These are phyloP conservation scores for Amorpha juglandis DNA, from an alignment of 2,888 invertebrate genomes.

Conservation along the genomic window DNA sequence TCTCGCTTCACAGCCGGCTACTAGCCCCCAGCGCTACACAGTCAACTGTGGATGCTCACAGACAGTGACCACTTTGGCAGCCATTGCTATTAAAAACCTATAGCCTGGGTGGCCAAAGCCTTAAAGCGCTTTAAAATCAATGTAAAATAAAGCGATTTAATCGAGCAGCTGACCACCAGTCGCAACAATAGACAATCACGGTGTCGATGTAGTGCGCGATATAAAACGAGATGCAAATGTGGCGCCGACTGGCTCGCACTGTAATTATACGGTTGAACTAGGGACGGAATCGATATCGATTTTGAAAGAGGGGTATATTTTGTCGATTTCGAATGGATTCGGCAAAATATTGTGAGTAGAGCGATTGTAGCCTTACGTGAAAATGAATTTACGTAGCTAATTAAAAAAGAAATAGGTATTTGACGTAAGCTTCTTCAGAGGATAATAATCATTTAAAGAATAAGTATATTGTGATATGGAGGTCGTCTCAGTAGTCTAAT, in stretches of 20 bases:
- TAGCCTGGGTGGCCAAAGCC: neutral
- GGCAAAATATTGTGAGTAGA: too few species aligned
- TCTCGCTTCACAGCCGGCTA: too few species aligned
- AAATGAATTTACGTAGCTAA: too few species aligned
- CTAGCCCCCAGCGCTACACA: too few species aligned
- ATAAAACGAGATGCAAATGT: conserved; percentile 32
- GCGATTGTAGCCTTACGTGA: too few species aligned
- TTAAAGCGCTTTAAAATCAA: conserved; percentile 19
- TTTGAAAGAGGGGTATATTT: neutral
- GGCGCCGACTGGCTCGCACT: conserved; percentile 35
- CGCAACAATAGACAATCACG: conserved; percentile 68
- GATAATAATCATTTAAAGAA: too few species aligned
- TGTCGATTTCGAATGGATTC: too few species aligned
- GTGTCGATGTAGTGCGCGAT: conserved; percentile 55
- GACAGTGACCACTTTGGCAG: neutral
- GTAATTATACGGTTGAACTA: conserved; percentile 22
- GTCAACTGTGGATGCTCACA: too few species aligned
- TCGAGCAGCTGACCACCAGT: conserved; percentile 59
- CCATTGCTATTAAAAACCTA: neutral
- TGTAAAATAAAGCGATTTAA: conserved; percentile 16
- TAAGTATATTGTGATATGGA: too few species aligned
- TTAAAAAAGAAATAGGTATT: too few species aligned
- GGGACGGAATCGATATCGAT: neutral
- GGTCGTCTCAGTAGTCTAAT: too few species aligned
- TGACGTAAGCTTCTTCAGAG: too few species aligned